Base-by-base conservation (phyloP, 2,888 invertebrate species). In the Parnassius apollo region DNA sequence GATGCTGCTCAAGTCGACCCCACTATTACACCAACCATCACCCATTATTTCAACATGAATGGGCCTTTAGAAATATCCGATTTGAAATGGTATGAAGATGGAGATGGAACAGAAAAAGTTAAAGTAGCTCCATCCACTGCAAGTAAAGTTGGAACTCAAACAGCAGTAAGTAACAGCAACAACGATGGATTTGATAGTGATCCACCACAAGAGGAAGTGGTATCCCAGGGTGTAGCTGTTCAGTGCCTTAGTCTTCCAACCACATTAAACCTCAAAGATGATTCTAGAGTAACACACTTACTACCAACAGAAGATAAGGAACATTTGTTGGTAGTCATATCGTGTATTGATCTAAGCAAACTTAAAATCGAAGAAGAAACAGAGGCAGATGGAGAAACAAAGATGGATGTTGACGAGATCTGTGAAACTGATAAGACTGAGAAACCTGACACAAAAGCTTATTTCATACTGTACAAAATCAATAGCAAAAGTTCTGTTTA, bases 241-340 rank as follows among this genome's bases (percentile, higher is more conserved):
- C 94, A 94, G 75, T 94, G 94, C 73, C 77, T 94, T 35, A 82
- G 85, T 71, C 83, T 94, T 68, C 94, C 94, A 12, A 71, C 87
- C 7, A 85, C 83, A 61, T 81, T 93, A 65, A 90, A 88, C 66
- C 79, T 91, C 22, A 82, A 82, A 61, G 88, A 90, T 51, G 90
- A 93, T 71, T 82, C 93, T 54, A 91, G 86, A 72, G 91, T 95
- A 13, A 93, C 93, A 0, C 94, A 94, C 71, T 92, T 96, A 52
- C 76, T 95, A 64, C 95, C 96, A 0, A 95, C 95, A 0, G 93
- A 93, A 67, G 95, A 95, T 76, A 94, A 94, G 66, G 93, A 93
- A 66, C 94, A 95, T 78, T 75, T 96, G 61, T 81, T 96, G 54
- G 94, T 95, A 0, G 92, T 94, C 2, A 80, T 94, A 58, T 90